Conservation (phyloP, 1,140 invertebrate species). For the Hermatobates lingyangjiaoensis region DNA sequence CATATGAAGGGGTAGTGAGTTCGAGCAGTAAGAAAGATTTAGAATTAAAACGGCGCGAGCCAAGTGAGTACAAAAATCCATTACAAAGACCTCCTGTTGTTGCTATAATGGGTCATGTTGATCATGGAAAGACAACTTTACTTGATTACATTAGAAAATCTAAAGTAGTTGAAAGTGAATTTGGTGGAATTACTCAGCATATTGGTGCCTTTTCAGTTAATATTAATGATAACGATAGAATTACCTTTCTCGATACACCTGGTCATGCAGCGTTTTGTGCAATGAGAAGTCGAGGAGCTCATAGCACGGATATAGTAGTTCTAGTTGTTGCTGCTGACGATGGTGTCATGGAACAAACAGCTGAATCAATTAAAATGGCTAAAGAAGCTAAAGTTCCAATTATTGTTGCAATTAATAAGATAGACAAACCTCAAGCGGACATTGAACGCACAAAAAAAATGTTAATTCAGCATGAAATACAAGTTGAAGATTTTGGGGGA, state of each 20-base stretch:
- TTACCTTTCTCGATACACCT: slow-evolving; percentile 98
- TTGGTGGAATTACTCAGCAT: slow-evolving; percentile 99
- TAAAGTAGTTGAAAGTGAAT: slow-evolving; percentile 73
- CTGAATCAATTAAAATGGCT: slow-evolving; percentile 60
- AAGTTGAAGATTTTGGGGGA: slow-evolving; percentile 76
- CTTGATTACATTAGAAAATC: slow-evolving; percentile 76
- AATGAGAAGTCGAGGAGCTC: slow-evolving; percentile 80
- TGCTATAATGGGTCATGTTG: slow-evolving; percentile 98
- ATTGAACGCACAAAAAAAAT: slow-evolving; percentile 53
- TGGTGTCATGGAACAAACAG: slow-evolving; percentile 95
- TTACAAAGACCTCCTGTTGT: slow-evolving; percentile 68
- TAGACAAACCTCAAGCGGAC: slow-evolving; percentile 78
- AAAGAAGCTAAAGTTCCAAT: slow-evolving; percentile 69
- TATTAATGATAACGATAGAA: slow-evolving; percentile 28
- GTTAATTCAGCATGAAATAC: slow-evolving; percentile 55
- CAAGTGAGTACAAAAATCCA: slow-evolving; percentile 24
- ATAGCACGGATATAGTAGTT: slow-evolving; percentile 85
- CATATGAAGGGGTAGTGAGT: too few relatives aligned
- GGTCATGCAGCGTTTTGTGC: slow-evolving; percentile 90
- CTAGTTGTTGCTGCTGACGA: slow-evolving; percentile 97
- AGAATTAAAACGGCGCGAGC: slow-evolving; percentile 15
- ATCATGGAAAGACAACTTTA: slow-evolving; percentile 97
- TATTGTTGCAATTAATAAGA: slow-evolving; percentile 97
- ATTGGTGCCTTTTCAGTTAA: slow-evolving; percentile 89
- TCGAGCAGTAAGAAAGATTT: slow-evolving; percentile 21